Evolutionary conservation across 2,113 vertebrate species (phyloP), one percentile per base, ranked within the genome.

Genomic region (Scomber scombrus): DNA sequence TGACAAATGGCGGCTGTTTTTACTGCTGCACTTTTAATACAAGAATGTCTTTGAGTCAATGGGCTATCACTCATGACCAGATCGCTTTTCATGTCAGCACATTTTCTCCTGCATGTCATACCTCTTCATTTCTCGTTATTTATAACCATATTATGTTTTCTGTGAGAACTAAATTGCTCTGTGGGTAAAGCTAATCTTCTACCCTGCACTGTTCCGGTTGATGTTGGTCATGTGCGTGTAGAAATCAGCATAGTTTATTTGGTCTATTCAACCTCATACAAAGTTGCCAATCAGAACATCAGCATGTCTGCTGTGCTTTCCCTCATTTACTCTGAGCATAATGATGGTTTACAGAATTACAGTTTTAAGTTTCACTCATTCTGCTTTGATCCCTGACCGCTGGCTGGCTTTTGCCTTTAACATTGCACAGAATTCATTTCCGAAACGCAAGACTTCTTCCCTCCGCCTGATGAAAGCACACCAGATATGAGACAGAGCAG

Each of bases 1-100:
- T 97, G 96, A 97, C 95, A 95, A 96, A 97, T 96, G 91, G 93
- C 92, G 88, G 85, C 94, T 90, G 95, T 94, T 96, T 95, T 95
- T 93, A 95, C 94, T 92, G 94, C 89, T 93, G 88, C 95, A 92
- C 71, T 89, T 94, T 94, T 95, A 93, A 95, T 95, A 95, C 90
- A 94, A 94, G 92, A 94, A 92, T 92, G 94, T 88, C 91, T 93
- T 91, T 64, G 75, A 83, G 92, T 90, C 90, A 89, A 68, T 7
- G 84, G 88, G 69, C 84, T 91, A 95, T 96, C 95, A 96, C 94
- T 96, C 96, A 96, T 89, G 52, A 79, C 26, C 95, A 93, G 95
- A 96, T 78, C 26, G 40, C 81, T 94, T 92, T 93, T 91, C 89
- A 71, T 82, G 63, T 91, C 87, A 85, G 84, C 84, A 82, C 66